Evolutionary conservation across 2,113 vertebrate species (phyloP).

Genomic region (Zosterops lateralis): DNA sequence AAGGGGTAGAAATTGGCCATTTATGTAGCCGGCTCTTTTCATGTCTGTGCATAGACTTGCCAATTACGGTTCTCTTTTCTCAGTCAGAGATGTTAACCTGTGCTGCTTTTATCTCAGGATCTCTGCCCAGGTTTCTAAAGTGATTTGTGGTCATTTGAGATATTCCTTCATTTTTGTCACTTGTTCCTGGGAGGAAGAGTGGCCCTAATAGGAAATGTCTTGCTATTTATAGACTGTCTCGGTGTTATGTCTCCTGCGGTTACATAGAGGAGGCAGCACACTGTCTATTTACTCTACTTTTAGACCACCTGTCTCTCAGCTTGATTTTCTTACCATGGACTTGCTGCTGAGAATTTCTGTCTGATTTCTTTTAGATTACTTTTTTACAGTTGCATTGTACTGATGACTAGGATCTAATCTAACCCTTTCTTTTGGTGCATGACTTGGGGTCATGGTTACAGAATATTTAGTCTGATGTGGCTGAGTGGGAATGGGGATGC

Average conservation of each 20-base stretch:
- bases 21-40: conserved; percentile 21
- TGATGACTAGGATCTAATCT: neutral
- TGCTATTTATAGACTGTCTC: conserved; percentile 26
- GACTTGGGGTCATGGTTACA: neutral
- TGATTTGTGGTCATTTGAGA: conserved; percentile 39
- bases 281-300: conserved; percentile 8
- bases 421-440: neutral
- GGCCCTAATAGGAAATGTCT: conserved; percentile 12
- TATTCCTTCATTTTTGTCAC: conserved; percentile 28
- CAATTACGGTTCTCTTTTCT: conserved; percentile 17
- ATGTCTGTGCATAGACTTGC: neutral
- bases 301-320: neutral
- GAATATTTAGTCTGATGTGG: neutral
- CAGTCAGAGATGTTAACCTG: conserved; percentile 9
- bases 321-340: neutral
- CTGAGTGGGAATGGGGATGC: neutral
- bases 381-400: neutral
- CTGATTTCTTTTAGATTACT: neutral
- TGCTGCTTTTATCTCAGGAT: conserved; percentile 11
- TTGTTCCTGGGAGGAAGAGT: conserved; percentile 6
- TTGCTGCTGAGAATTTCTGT: neutral
- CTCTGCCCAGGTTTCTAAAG: conserved; percentile 28
- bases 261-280: neutral
- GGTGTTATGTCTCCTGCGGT: neutral
- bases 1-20: neutral